Percentiles rank a stretch among this genome's conserved stretches.
Evolutionary conservation across 2,797 vertebrate species (phyloP).

Genomic region (Allobates femoralis): DNA sequence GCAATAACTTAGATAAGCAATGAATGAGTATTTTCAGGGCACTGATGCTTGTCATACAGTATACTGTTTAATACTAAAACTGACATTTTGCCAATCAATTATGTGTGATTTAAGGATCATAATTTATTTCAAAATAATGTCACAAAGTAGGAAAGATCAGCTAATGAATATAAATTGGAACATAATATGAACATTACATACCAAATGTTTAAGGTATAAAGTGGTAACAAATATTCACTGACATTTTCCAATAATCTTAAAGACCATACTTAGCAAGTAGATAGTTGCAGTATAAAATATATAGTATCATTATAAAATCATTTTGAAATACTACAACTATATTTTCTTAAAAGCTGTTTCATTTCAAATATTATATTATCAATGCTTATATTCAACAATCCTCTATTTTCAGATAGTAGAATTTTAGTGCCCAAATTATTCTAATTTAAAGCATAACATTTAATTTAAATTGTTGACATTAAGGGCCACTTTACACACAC

Average conservation of each 20-base stretch:
- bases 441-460: too few species aligned
- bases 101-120: conserved; percentile 27
- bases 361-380: too few species aligned
- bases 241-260: background rate
- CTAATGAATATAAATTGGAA: background rate
- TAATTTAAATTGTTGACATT: too few species aligned
- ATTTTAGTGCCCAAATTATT: too few species aligned
- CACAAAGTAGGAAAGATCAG: background rate
- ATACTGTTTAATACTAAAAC: conserved; percentile 2
- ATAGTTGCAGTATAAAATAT: background rate
- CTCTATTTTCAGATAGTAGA: too few species aligned
- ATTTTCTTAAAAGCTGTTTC: too few species aligned
- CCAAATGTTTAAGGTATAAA: background rate
- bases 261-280: background rate
- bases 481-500: too few species aligned
- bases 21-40: conserved; percentile 28
- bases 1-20: conserved; percentile 33
- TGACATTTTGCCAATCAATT: conserved; percentile 8
- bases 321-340: background rate
- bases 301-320: background rate
- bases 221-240: background rate
- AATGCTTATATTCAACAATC: too few species aligned
- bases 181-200: background rate
- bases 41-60: conserved; percentile 11
- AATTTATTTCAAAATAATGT: conserved; percentile 15